Conservation (phyloP, 2,113 vertebrate genomes). For the Vombatus ursinus region DNA sequence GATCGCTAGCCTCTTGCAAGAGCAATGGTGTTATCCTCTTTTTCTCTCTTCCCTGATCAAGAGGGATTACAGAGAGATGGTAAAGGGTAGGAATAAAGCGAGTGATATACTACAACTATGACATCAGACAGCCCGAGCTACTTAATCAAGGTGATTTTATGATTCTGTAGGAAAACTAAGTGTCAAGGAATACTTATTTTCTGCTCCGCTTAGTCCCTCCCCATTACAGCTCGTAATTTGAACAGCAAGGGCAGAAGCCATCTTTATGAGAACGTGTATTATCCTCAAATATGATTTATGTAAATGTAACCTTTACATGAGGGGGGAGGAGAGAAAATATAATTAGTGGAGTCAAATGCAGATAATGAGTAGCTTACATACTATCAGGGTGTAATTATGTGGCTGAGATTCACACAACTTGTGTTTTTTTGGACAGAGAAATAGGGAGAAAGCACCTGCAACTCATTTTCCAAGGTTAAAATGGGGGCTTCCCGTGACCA, state of each 20-base stretch:
- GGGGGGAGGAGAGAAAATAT: constrained; percentile 35
- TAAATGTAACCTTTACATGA: constrained; percentile 62
- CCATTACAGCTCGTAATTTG: neutral
- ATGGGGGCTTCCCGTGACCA: neutral
- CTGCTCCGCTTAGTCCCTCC: neutral
- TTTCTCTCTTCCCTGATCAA: neutral
- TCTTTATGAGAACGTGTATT: constrained; percentile 6
- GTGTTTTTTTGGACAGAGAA: constrained; percentile 16
- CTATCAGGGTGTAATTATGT: neutral
- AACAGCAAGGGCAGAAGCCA: constrained; percentile 23
- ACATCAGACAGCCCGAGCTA: constrained; percentile 13
- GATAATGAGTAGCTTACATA: neutral
- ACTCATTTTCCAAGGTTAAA: constrained; percentile 23
- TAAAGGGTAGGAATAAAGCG: neutral
- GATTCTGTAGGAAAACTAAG: neutral
- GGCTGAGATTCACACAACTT: neutral
- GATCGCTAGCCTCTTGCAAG: neutral
- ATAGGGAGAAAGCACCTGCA: constrained; percentile 31
- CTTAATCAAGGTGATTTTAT: neutral
- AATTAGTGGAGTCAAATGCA: constrained; percentile 40
- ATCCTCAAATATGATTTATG: constrained; percentile 57
- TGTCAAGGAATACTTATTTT: neutral
- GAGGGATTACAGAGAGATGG: neutral
- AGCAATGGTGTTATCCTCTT: neutral
- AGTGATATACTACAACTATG: neutral